phyloP scores from a whole-genome alignment of 2,888 invertebrate genomes.

The Sicus ferrugineus region DNA sequence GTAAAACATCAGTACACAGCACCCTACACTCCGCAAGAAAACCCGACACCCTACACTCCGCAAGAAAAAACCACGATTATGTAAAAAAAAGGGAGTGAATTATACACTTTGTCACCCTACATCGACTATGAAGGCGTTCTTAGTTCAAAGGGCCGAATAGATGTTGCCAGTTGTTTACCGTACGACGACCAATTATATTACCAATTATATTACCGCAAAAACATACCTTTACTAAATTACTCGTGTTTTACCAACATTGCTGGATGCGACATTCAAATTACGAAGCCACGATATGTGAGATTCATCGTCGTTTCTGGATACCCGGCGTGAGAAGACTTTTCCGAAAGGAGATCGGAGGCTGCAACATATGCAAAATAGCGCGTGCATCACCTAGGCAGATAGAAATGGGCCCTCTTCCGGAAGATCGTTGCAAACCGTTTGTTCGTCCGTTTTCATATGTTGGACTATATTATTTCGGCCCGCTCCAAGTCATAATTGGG shows the following conservation, averaged over 20 bases:
- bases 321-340: slow-evolving; percentile 21
- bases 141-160: slow-evolving; percentile 29
- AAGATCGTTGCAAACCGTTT: no score
- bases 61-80: background rate
- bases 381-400: slow-evolving; percentile 1
- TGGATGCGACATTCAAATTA: slow-evolving; percentile 32
- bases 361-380: background rate
- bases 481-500: no score
- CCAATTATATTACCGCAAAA: slow-evolving; percentile 28
- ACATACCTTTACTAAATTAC: slow-evolving; percentile 20
- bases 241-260: slow-evolving; percentile 16
- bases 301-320: slow-evolving; percentile 15
- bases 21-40: no score
- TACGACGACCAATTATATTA: no score
- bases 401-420: background rate
- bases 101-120: slow-evolving; percentile 28
- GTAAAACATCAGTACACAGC: no score
- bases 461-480: no score
- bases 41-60: no score
- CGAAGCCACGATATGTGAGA: slow-evolving; percentile 26
- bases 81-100: background rate
- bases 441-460: no score
- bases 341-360: background rate
- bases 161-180: slow-evolving; percentile 33
- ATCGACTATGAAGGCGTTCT: slow-evolving; percentile 31